Evolutionary conservation across 2,113 vertebrate species (phyloP).

Genomic region (Malurus cyaneus): DNA sequence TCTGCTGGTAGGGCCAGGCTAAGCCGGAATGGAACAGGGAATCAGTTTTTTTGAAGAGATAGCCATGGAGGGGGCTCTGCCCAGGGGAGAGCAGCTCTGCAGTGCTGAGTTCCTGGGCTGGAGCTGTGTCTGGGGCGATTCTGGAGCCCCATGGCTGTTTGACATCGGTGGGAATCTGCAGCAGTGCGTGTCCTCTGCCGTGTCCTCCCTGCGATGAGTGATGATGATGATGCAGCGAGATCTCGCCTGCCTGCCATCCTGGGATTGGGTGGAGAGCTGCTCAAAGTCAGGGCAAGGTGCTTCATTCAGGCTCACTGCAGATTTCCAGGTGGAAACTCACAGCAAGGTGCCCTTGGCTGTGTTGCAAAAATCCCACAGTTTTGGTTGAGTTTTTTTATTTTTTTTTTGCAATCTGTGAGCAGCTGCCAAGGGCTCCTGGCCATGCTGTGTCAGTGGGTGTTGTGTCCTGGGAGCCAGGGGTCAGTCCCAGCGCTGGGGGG

Average conservation of each 20-base stretch:
- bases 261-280: conserved; percentile 6
- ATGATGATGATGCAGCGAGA: conserved; percentile 58
- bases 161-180: neutral
- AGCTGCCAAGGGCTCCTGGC: neutral
- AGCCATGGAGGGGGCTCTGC: neutral
- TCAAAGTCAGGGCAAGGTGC: conserved; percentile 45
- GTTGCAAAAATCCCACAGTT: neutral
- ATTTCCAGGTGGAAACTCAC: neutral
- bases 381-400: neutral
- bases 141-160: neutral
- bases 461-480: neutral
- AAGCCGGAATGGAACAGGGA: neutral
- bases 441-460: neutral
- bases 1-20: neutral
- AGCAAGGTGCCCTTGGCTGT: conserved; percentile 5
- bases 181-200: conserved; percentile 24
- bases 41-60: neutral
- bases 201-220: neutral
- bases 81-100: neutral
- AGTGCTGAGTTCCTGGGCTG: neutral
- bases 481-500: accelerated
- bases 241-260: neutral
- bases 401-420: neutral
- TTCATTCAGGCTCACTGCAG: neutral
- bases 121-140: neutral